Evolutionary conservation across 2,888 invertebrate species (phyloP).

Genomic region (Cheilosia urbana): DNA sequence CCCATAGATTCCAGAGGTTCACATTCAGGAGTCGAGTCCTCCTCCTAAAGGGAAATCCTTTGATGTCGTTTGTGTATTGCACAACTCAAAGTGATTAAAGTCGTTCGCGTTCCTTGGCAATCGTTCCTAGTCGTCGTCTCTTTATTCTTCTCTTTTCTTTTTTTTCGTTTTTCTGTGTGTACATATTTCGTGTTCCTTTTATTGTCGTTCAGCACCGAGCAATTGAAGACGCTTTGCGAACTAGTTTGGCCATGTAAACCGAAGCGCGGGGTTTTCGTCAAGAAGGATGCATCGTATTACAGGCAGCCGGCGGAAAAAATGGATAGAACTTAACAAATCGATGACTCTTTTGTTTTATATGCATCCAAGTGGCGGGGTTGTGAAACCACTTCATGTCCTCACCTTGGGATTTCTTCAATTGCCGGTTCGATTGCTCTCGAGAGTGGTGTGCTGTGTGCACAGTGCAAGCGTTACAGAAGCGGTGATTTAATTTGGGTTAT

Average conservation of each 20-base stretch:
- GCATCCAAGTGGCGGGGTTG: conserved; percentile 54
- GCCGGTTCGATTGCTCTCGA: conserved; percentile 62
- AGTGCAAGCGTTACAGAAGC: conserved; percentile 25
- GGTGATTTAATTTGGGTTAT: conserved; percentile 65
- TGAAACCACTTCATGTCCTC: conserved; percentile 68
- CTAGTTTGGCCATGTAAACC: conserved; percentile 66
- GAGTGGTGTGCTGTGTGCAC: conserved; percentile 32
- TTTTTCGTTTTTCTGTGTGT: conserved; percentile 19
- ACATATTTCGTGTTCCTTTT: conserved; percentile 35
- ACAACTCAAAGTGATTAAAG: conserved; percentile 74
- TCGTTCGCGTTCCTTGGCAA: conserved; percentile 66
- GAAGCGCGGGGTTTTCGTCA: conserved; percentile 48
- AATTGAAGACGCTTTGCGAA: conserved; percentile 54
- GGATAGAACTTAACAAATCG: conserved; percentile 70
- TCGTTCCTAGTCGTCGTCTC: conserved; percentile 11
- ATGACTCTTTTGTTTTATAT: conserved; percentile 73
- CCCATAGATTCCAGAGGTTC: conserved; percentile 50
- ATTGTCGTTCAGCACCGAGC: conserved; percentile 37
- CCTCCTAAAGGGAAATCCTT: conserved; percentile 60
- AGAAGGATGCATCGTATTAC: conserved; percentile 71
- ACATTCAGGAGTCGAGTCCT: conserved; percentile 43
- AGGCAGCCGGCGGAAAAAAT: conserved; percentile 43
- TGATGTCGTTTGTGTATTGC: conserved; percentile 71
- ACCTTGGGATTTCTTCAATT: conserved; percentile 72
- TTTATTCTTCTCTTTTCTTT: not conserved